Evolutionary conservation across 2,113 vertebrate species (phyloP), one percentile per base, ranked within the genome.

Genomic region (Paracanthobrama guichenoti): DNA sequence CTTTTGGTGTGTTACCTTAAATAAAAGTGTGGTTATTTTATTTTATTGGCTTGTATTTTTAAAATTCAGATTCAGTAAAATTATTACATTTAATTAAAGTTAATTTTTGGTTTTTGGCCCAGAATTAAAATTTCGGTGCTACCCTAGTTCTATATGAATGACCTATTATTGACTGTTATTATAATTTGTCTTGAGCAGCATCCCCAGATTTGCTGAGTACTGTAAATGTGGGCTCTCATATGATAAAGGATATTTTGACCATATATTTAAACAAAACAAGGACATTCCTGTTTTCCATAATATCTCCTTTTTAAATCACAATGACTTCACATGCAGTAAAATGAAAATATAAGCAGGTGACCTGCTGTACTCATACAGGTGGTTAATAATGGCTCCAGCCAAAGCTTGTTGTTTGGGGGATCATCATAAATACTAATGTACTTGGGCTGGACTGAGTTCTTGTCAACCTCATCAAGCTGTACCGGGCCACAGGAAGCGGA

Each of bases 391-490:
- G 55, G 22, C n/a, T 42, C 18, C 39, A 60, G 35, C 12, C 48
- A 76, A 55, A 35, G 46, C 73, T 55, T 50, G 73, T 39, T 57
- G 50, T 77, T 77, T 57, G 31, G 24, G 24, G 48, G 18, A 77
- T 77, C 74, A 79, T 62, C 35, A 62, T 79, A 79, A 42, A 3
- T 57, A 79, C 20, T 79, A 42, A 79, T 62, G 20, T 44, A 20
- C 31, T 67, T 31, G 59, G n/a, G 14, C 60, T 71, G 28, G 31
- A 71, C 48, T 69, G 60, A 67, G n/a, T 48, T 69, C 24, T 44
- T 66, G n/a, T 16, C 24, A 62, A 35, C 35, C 13, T 42, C 76
- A 60, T 60, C 53, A 78, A 60, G 42, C 42, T 64, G 42, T 48
- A 66, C 24, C 16, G 7, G 62, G 26, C 46, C 44, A 57, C 31